Evolutionary conservation across 2,797 vertebrate species (phyloP), one percentile per base, ranked within the genome.

Genomic region (Gastrophryne carolinensis): DNA sequence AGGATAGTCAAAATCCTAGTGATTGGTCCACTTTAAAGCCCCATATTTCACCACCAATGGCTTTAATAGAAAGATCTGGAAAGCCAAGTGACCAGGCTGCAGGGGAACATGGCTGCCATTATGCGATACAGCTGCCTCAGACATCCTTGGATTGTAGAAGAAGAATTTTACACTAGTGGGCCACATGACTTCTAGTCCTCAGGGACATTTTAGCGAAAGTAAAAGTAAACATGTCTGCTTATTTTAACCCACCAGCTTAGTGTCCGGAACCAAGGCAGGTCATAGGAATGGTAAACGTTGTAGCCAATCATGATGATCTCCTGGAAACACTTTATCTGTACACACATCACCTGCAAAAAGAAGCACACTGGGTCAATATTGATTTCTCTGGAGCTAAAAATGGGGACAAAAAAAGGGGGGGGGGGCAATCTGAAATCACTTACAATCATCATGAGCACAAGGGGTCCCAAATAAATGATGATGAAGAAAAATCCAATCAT

Each of bases 401-500:
- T 39, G 1, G 24, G 24, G 39, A 5, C 3, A 57, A 17, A 15
- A 3, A 1, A 23, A 12, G 3, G 24, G 17, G 15, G n/a, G n/a
- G n/a, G n/a, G n/a, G n/a, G n/a, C n/a, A 17, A 30, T 3, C 15
- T 65, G 53, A 53, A 8, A 12, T 81, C 41, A 97, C 96, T 95
- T 83, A 98, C 97, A 26, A 99, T 98, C 85, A 94, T 94, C 96
- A 99, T 99, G 72, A 98, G 89, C 84, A 98, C 96, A 85, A 99
- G 94, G 71, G 97, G 97, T 80, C 97, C 97, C 83, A 98, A 80
- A 88, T 98, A 99, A 89, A 99, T 98, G 89, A 99, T 98, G 84
- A 99, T 72, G 91, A 98, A 99, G 91, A 98, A 99, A 89, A 98
- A 98, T 29, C 91, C 92, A 80, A 99, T 98, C 97, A 99, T 99